Base-by-base conservation (phyloP, 2,113 vertebrate species). In the Canis aureus region DNA sequence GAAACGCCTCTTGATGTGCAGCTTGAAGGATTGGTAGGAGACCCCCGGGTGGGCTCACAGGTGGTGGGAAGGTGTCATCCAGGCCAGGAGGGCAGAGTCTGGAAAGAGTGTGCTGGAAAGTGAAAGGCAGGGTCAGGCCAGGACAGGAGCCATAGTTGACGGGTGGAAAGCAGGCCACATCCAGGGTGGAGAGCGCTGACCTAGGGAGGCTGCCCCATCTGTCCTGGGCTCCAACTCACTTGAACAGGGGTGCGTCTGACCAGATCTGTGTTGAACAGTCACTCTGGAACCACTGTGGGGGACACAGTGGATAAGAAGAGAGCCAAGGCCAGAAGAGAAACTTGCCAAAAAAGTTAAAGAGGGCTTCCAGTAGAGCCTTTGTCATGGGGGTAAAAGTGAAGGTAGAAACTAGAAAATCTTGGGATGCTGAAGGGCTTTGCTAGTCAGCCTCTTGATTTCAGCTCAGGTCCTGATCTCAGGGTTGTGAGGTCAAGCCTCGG, bases 11-110 rank as follows among this genome's bases (percentile, higher is more conserved):
- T 66, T 57, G 35, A 43, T 43, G n/a, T 49, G 35, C 59, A 64
- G 11, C 27, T 20, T 32, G 29, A 57, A 62, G 38, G 11, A 8
- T 12, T 27, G 0, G 20, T 17, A 32, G 9, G 29, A 6, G 22
- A 1, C 16, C 2, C 9, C 51, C 10, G 9, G 32, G 22, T 2
- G 6, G 13, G 8, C 55, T 13, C 25, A 16, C 12, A 13, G 38
- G n/a, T 49, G 5, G 5, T 0, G 32, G 43, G 35, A 19, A 38
- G 49, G 20, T 17, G 43, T 35, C 1, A 6, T 27, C 43, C 12
- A n/a, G 29, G 88, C 29, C 59, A 2, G 1, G 53, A 11, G 49
- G 13, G 10, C 76, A 79, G 62, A 57, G 16, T n/a, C 49, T 13
- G 32, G 22, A 67, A 25, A 91, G 74, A 67, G 5, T 12, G 16